A percentile compares a stretch with the other conserved stretches of the same genome.
These are phyloP conservation scores for Etheostoma perlongum DNA, from an alignment of 2,797 vertebrate species.

Conservation along the genomic window DNA sequence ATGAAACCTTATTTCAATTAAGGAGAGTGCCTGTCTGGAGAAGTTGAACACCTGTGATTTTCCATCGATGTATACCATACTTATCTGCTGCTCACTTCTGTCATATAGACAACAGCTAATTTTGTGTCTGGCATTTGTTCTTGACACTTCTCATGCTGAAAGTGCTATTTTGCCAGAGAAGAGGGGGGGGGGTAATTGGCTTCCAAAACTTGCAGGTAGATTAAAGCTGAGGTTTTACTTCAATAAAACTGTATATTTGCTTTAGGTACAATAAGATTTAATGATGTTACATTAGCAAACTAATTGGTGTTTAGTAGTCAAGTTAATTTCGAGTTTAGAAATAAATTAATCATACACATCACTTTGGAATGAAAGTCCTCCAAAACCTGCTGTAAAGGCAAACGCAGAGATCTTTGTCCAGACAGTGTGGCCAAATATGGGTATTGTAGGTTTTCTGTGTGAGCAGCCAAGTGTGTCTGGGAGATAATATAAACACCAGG, in stretches of 20 bases:
- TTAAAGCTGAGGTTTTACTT: slow-evolving; percentile 9
- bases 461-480: slow-evolving; percentile 74
- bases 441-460: slow-evolving; percentile 53
- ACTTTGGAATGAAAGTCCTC: slow-evolving; percentile 7
- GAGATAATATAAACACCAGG: slow-evolving; percentile 80
- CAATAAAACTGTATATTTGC: not conserved
- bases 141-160: slow-evolving; percentile 39
- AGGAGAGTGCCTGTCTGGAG: slow-evolving; percentile 55
- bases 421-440: slow-evolving; percentile 81
- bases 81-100: slow-evolving; percentile 56
- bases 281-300: not conserved
- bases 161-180: slow-evolving; percentile 33
- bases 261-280: not conserved
- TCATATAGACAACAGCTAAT: slow-evolving; percentile 47
- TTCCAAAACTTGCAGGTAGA: slow-evolving; percentile 27
- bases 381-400: slow-evolving; percentile 17
- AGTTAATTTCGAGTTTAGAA: not conserved
- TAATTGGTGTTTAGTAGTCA: not conserved
- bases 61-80: slow-evolving; percentile 37
- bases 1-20: slow-evolving; percentile 65
- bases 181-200: slow-evolving; percentile 33
- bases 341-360: not conserved
- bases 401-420: slow-evolving; percentile 46
- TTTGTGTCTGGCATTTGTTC: slow-evolving; percentile 28
- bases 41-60: slow-evolving; percentile 68